phyloP scores from a whole-genome alignment of 2,113 vertebrate species.

The Scatophagus argus region DNA sequence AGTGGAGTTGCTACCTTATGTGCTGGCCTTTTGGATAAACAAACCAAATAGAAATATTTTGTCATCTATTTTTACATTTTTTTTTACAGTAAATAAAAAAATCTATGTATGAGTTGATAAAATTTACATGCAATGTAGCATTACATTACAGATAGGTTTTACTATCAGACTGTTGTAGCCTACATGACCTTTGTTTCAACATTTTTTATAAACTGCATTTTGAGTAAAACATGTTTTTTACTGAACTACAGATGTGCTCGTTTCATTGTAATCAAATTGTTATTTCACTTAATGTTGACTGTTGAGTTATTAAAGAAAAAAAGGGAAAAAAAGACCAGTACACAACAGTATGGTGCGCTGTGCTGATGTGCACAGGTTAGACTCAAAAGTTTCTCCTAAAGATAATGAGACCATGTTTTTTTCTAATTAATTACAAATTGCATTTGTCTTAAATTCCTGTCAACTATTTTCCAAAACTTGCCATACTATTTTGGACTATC shows the following conservation, averaged over 20 bases:
- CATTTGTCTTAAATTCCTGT: neutral
- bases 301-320: neutral
- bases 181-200: constrained; percentile 10
- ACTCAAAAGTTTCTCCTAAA: neutral
- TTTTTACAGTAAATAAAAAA: constrained; percentile 35
- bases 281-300: constrained; percentile 9
- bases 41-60: neutral
- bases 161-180: constrained; percentile 81
- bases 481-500: too few species aligned
- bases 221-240: constrained; percentile 64
- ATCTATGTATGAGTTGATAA: constrained; percentile 26
- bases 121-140: constrained; percentile 37
- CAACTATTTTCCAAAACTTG: neutral
- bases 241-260: constrained; percentile 12
- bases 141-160: constrained; percentile 84
- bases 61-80: constrained; percentile 6
- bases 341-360: neutral
- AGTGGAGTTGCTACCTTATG: constrained; percentile 5
- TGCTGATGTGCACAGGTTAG: neutral
- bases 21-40: neutral
- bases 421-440: neutral
- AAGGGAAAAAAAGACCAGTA: neutral
- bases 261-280: neutral
- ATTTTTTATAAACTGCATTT: constrained; percentile 56
- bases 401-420: neutral